phyloP scores from a whole-genome alignment of 2,797 vertebrate genomes.

The Pseudochromis fuscus region DNA sequence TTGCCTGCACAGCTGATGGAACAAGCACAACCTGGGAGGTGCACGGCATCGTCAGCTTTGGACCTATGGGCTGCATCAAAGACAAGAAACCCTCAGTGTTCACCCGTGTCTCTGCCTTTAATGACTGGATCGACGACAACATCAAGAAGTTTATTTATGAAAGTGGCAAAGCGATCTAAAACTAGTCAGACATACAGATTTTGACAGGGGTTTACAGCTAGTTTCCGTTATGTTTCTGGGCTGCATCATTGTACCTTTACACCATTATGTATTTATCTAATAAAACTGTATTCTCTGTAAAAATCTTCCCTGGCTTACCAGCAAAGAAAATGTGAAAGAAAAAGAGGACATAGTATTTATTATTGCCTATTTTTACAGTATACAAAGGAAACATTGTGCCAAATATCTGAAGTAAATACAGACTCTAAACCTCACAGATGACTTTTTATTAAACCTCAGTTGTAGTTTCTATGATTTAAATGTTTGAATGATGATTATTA shows the following conservation, averaged over 20 bases:
- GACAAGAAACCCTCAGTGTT: slow-evolving; percentile 86
- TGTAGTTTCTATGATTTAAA: slow-evolving; percentile 2
- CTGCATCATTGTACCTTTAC: neutral
- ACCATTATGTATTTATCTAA: neutral
- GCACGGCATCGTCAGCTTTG: slow-evolving; percentile 82
- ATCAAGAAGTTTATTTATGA: slow-evolving; percentile 81
- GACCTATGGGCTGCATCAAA: slow-evolving; percentile 74
- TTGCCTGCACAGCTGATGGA: slow-evolving; percentile 65
- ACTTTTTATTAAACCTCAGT: no score
- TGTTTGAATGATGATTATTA: slow-evolving; percentile 1
- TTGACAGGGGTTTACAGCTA: neutral
- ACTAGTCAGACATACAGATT: slow-evolving; percentile 1
- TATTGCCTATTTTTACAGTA: neutral
- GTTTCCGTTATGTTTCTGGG: neutral
- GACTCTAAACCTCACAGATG: no score
- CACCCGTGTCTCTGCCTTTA: slow-evolving; percentile 82
- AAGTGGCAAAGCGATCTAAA: slow-evolving; percentile 46
- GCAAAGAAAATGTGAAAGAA: no score
- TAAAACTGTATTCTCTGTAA: neutral
- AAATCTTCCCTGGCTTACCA: no score
- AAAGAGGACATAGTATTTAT: no score
- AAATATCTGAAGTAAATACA: neutral
- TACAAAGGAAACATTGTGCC: neutral
- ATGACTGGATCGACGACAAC: slow-evolving; percentile 78
- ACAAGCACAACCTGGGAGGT: slow-evolving; percentile 76